These are phyloP conservation scores for Atherinomorus stipes DNA, from an alignment of 2,113 vertebrate species.

Conservation along the genomic window DNA sequence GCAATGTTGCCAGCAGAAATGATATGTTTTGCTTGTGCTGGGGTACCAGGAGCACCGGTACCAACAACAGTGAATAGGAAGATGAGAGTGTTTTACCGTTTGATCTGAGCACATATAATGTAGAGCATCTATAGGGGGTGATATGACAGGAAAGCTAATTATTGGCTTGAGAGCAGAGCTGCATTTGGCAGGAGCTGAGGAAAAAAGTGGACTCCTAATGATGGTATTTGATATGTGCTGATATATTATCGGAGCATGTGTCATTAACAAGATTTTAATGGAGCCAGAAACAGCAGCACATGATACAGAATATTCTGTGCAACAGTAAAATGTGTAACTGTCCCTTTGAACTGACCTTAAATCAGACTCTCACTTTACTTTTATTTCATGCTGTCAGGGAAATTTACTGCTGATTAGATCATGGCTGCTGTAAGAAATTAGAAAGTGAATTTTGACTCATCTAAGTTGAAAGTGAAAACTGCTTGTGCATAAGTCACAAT, in stretches of 20 bases:
- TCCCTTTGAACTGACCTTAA: not conserved
- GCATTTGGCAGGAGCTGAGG: slow-evolving; percentile 33
- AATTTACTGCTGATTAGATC: not conserved
- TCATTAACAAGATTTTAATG: slow-evolving; percentile 12
- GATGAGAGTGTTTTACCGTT: slow-evolving; percentile 46
- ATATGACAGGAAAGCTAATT: slow-evolving; percentile 40
- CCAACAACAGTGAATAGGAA: slow-evolving; percentile 13
- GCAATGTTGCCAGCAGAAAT: slow-evolving; percentile 68
- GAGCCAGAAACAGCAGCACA: not conserved
- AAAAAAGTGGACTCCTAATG: slow-evolving; percentile 56
- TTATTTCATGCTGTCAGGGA: not conserved
- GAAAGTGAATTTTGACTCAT: no score
- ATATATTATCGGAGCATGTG: slow-evolving; percentile 26
- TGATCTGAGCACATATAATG: slow-evolving; percentile 52
- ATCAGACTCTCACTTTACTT: not conserved
- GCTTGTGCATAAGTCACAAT: no score
- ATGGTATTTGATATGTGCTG: slow-evolving; percentile 27
- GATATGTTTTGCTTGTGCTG: slow-evolving; percentile 61
- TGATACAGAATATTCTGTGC: not conserved
- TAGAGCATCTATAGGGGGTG: slow-evolving; percentile 43
- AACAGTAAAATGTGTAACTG: not conserved
- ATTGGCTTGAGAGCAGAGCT: slow-evolving; percentile 41
- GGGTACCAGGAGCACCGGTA: slow-evolving; percentile 33
- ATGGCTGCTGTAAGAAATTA: not conserved
- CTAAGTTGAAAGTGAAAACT: no score